Evolutionary conservation across 2,797 vertebrate genomes (phyloP).

Genomic region (Premnoplex brunnescens): DNA sequence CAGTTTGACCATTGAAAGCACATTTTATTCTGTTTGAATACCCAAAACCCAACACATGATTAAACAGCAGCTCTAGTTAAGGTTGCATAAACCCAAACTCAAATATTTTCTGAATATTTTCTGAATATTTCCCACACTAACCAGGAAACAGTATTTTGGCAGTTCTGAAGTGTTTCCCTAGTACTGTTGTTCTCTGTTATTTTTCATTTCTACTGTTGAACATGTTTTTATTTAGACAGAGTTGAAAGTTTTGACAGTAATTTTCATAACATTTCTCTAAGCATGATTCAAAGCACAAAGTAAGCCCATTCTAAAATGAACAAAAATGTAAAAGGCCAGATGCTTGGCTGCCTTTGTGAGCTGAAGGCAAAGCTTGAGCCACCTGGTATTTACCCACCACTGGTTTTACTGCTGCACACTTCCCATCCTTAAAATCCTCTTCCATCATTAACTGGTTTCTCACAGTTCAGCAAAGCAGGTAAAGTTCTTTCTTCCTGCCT

Average conservation of each 20-base stretch:
- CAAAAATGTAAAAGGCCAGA: not conserved
- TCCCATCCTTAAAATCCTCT: not conserved
- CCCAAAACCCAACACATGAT: not conserved
- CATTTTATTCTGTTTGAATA: not conserved
- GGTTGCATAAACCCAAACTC: not conserved
- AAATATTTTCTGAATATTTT: not conserved
- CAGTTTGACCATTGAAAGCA: not conserved
- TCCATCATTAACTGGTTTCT: conserved; percentile 22
- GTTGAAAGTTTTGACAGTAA: not conserved
- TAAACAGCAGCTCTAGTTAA: not conserved
- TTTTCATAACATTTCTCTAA: not conserved
- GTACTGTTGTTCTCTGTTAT: not conserved
- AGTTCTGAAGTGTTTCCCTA: not conserved
- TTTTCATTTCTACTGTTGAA: not conserved
- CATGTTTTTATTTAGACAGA: not conserved
- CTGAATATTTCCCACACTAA: not conserved
- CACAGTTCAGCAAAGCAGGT: not conserved
- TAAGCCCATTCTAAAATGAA: not conserved
- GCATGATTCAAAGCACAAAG: not conserved
- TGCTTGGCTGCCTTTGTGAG: not conserved
- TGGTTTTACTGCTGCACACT: not conserved
- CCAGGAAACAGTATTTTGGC: not conserved
- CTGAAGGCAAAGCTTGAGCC: not conserved
- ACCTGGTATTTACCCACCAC: not conserved
- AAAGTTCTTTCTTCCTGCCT: not conserved